These are phyloP conservation scores for Ophthalmolycus amberensis DNA, from an alignment of 2,113 vertebrate genomes.

Conservation along the genomic window DNA sequence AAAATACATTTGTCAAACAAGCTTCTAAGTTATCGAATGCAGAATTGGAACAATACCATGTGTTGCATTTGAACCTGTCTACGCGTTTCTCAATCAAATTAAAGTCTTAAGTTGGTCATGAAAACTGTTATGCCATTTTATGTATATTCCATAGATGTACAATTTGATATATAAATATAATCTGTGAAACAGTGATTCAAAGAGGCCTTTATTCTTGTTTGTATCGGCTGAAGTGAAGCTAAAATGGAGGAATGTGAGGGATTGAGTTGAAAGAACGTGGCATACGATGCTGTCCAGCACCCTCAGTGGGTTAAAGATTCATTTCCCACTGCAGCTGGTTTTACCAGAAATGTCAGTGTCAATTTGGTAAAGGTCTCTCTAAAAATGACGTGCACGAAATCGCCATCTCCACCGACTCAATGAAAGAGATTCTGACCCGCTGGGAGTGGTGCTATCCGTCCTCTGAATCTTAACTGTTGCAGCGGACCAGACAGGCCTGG, in stretches of 20 bases:
- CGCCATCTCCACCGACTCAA: conserved; percentile 21
- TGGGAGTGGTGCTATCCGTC: conserved; percentile 25
- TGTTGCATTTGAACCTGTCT: neutral
- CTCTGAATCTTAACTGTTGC: conserved; percentile 19
- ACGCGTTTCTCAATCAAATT: neutral
- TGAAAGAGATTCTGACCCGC: conserved; percentile 14
- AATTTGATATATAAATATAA: neutral
- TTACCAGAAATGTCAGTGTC: conserved; percentile 45
- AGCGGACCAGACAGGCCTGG: neutral
- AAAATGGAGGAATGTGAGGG: conserved; percentile 3
- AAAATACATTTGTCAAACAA: neutral
- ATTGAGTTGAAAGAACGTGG: neutral
- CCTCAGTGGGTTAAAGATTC: conserved; percentile 21
- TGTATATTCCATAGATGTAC: neutral
- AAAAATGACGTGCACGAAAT: conserved; percentile 50
- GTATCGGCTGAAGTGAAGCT: neutral
- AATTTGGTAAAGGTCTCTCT: conserved; percentile 49
- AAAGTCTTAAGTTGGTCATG: neutral
- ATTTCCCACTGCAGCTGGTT: conserved; percentile 27
- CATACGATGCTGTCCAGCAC: neutral
- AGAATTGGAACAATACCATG: neutral
- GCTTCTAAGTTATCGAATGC: neutral
- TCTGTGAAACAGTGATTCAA: neutral
- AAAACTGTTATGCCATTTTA: neutral
- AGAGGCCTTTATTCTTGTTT: neutral